Conservation (phyloP, 2,797 vertebrate species). For the Ibycter americanus region DNA sequence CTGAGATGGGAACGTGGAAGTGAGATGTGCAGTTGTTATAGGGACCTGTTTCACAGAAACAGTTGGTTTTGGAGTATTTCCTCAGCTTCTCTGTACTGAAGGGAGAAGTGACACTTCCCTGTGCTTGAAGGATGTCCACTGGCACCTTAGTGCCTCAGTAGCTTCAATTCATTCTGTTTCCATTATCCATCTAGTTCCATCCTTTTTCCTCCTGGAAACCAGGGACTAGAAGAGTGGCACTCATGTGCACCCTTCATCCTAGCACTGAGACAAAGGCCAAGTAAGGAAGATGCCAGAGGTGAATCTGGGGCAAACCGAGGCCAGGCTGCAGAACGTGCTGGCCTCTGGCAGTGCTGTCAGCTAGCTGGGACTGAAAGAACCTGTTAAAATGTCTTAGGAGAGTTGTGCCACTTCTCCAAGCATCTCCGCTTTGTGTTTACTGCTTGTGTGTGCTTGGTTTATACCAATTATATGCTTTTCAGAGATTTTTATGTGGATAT, state of each 20-base stretch:
- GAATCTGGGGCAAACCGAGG: not conserved
- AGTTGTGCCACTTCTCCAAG: not conserved
- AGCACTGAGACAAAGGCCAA: not conserved
- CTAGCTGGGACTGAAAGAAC: not conserved
- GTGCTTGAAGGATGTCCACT: not conserved
- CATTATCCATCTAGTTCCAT: not conserved
- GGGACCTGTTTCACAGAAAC: not conserved
- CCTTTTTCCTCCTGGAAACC: not conserved
- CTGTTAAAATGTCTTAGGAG: not conserved
- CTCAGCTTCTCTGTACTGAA: not conserved
- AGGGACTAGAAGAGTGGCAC: not conserved
- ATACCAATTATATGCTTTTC: not conserved
- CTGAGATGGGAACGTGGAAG: not conserved
- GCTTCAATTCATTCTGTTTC: not conserved
- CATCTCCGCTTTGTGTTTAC: not conserved
- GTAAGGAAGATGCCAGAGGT: not conserved
- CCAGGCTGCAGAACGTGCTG: not conserved
- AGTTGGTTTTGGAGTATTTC: not conserved
- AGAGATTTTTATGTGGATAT: not conserved
- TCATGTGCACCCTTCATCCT: not conserved
- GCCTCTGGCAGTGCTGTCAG: not conserved
- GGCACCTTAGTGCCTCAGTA: not conserved
- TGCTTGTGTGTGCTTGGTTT: not conserved
- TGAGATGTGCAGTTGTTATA: accelerated
- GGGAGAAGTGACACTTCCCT: not conserved